Evolutionary conservation across 2,797 vertebrate genomes (phyloP), one percentile per base, ranked within the genome.

Genomic region (Anolis apletophallus): DNA sequence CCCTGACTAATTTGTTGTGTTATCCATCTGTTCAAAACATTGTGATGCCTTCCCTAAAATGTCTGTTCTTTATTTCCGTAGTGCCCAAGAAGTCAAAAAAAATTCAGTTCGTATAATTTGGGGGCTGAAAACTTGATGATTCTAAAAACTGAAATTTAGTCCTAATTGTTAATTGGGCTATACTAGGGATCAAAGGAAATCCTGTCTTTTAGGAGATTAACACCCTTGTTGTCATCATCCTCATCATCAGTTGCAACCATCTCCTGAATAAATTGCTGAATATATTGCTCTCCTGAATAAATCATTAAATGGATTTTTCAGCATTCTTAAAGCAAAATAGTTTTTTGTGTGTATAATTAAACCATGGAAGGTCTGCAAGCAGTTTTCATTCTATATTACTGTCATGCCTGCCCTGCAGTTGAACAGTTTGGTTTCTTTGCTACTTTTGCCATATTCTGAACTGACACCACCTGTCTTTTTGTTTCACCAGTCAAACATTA

Each of bases 381-480:
- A 57, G 72, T 50, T 83, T 86, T 84, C 5, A 0, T 54, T 88
- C 84, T 54, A 0, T 0, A 10, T 61, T 84, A 77, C 13, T 64
- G 76, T 72, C 85, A 85, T n/a, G 36, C 36, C 36, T 80, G 84
- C 76, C 86, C 64, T 69, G 13, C 6, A 82, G 88, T 34, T 55
- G 81, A 80, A 36, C n/a, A 81, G 57, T 11, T 61, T 68, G 68
- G 85, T 88, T 87, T 88, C 0, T 1, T 74, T 32, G 29, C 79
- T 85, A 59, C 80, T 50, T 11, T 59, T 77, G 57, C 52, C 75
- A 29, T 69, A 85, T 84, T 64, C 80, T 0, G 0, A 76, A 16
- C 21, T 16, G 80, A 88, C 75, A 91, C 78, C 72, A 83, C 88
- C 87, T 78, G 87, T 74, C 84, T 79, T 76, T 68, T 75, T 82